These are phyloP conservation scores for Heliopora coerulea DNA, from an alignment of 92 coral and sea anemone species.

Conservation along the genomic window DNA sequence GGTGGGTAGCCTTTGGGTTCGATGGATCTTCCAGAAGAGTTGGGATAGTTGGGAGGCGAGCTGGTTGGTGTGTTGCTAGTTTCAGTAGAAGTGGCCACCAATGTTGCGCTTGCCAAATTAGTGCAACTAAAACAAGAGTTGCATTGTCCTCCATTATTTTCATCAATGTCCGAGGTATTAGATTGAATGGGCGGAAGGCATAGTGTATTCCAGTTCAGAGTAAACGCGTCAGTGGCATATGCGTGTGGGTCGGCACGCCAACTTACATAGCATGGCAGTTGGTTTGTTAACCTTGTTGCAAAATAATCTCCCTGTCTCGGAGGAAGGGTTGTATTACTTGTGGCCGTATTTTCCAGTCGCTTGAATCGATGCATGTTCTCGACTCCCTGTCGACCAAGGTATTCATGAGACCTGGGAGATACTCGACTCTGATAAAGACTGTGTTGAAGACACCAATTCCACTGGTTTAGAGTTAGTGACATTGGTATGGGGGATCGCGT, in stretches of 20 bases:
- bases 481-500: conserved; percentile 51
- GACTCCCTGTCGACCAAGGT: background rate
- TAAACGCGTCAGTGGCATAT: conserved; percentile 47
- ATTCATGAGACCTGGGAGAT: conserved; percentile 50
- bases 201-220: conserved; percentile 50
- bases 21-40: conserved; percentile 49
- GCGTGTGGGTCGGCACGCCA: conserved; percentile 57
- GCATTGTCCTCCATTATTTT: conserved; percentile 49
- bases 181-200: conserved; percentile 58
- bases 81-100: conserved; percentile 55
- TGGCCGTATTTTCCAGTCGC: conserved; percentile 56
- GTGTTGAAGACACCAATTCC: conserved; percentile 56
- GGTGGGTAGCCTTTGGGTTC: conserved; percentile 42
- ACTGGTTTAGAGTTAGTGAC: conserved; percentile 40
- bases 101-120: conserved; percentile 59
- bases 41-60: conserved; percentile 46
- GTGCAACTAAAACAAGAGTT: conserved; percentile 47
- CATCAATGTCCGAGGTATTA: conserved; percentile 38
- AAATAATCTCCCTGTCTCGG: conserved; percentile 46
- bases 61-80: conserved; percentile 36
- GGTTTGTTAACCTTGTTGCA: conserved; percentile 54
- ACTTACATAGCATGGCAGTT: conserved; percentile 43
- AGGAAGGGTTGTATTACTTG: conserved; percentile 52
- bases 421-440: conserved; percentile 25
- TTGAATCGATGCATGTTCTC: conserved; percentile 37